Evolutionary conservation across 1,140 invertebrate genomes (phyloP).

Genomic region (Meloidogyne hapla): DNA sequence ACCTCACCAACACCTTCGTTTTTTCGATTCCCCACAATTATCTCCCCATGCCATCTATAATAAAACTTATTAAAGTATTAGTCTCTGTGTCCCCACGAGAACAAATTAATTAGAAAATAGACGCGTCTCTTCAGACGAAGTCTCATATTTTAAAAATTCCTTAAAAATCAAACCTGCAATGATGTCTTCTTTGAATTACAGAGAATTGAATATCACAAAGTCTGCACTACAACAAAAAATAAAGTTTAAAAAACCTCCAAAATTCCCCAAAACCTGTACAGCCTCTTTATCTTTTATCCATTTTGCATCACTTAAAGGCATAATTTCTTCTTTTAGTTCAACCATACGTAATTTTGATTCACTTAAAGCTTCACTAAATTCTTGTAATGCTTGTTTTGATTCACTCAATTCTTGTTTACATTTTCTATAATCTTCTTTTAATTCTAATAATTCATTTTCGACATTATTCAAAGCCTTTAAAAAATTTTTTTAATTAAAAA

Average conservation of each 20-base stretch:
- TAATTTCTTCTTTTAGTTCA: slow-evolving; percentile 48
- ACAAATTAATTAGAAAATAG: too few relatives aligned
- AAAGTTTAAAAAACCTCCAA: too few relatives aligned
- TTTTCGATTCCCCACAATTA: too few relatives aligned
- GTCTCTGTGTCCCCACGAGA: too few relatives aligned
- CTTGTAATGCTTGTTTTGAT: slow-evolving; percentile 40
- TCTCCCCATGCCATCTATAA: too few relatives aligned
- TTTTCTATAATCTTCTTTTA: slow-evolving; percentile 32
- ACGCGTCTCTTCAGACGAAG: too few relatives aligned
- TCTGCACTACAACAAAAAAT: slow-evolving; percentile 25
- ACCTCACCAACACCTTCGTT: too few relatives aligned
- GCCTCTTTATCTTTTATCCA: slow-evolving; percentile 49
- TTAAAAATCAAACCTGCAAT: slow-evolving; percentile 55
- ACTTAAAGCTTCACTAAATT: slow-evolving; percentile 47
- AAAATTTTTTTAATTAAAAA: too few relatives aligned
- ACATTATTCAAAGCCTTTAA: neutral
- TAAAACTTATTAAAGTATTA: too few relatives aligned
- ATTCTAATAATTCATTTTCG: slow-evolving; percentile 42
- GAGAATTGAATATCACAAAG: slow-evolving; percentile 37
- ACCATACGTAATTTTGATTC: slow-evolving; percentile 50
- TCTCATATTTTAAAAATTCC: too few relatives aligned
- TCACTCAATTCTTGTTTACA: slow-evolving; percentile 34
- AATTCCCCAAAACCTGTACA: neutral
- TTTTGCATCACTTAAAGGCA: slow-evolving; percentile 47
- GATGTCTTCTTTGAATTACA: slow-evolving; percentile 44